Evolutionary conservation across 1,140 invertebrate species (phyloP).

Genomic region (Drosophila setifemur): DNA sequence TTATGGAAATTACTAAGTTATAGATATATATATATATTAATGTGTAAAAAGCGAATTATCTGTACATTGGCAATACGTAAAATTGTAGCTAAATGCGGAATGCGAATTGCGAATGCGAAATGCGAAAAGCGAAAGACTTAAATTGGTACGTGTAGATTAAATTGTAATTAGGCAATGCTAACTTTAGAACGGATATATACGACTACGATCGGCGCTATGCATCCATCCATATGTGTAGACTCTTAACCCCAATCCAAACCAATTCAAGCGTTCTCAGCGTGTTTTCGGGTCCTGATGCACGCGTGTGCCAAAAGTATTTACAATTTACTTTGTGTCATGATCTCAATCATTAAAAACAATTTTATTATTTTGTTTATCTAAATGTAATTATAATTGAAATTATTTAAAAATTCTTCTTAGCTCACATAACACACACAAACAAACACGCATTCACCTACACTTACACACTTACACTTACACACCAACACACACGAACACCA

Average conservation of each 20-base stretch:
- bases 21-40: conserved; percentile 30
- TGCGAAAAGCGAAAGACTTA: conserved; percentile 38
- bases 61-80: conserved; percentile 67
- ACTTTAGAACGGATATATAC: conserved; percentile 25
- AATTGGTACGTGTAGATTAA: conserved; percentile 44
- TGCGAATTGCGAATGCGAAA: no score
- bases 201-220: conserved; percentile 29
- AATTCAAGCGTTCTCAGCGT: conserved; percentile 79
- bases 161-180: conserved; percentile 54
- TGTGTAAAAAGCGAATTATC: conserved; percentile 32
- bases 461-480: conserved; percentile 6
- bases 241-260: conserved; percentile 33
- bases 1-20: conserved; percentile 41
- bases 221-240: conserved; percentile 44
- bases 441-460: conserved; percentile 9
- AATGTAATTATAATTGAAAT: conserved; percentile 76
- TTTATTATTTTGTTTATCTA: conserved; percentile 62
- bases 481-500: no score
- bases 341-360: conserved; percentile 71
- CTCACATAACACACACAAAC: conserved; percentile 1
- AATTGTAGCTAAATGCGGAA: conserved; percentile 4
- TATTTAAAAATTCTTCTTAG: conserved; percentile 54
- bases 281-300: conserved; percentile 55
- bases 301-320: conserved; percentile 76
- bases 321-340: conserved; percentile 71